phyloP scores from a whole-genome alignment of 2,113 vertebrate genomes.

The Eolophus roseicapilla region DNA sequence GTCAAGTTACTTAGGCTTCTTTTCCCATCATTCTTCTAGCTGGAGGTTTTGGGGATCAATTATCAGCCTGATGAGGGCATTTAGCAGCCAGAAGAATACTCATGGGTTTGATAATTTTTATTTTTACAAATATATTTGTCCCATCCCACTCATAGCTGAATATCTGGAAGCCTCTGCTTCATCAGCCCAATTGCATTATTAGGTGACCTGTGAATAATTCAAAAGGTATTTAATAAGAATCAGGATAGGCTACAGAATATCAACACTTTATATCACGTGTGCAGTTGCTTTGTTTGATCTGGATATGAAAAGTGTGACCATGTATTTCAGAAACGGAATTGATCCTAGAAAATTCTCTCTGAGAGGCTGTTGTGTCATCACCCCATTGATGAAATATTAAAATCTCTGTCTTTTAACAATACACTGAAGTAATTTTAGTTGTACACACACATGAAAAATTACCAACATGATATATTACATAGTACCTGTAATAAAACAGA shows the following conservation, averaged over 20 bases:
- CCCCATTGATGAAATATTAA: background rate
- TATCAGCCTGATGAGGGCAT: background rate
- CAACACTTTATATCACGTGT: background rate
- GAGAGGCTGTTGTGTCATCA: background rate
- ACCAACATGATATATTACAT: background rate
- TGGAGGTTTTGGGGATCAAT: background rate
- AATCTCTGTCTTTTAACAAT: background rate
- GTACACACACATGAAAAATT: no score
- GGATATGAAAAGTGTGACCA: background rate
- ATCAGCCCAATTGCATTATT: background rate
- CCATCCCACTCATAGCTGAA: background rate
- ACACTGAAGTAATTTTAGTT: background rate
- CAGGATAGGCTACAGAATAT: background rate
- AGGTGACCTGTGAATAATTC: background rate
- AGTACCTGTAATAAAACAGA: background rate
- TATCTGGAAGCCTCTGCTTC: background rate
- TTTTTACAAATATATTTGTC: background rate
- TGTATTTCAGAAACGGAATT: background rate
- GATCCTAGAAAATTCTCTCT: background rate
- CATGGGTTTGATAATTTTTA: background rate
- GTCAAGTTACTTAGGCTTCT: background rate
- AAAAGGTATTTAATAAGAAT: background rate
- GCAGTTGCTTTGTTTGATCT: fast-evolving
- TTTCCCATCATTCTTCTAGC: background rate
- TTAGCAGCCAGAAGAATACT: background rate